Conservation (phyloP, 1,140 invertebrate genomes). For the Temnothorax curvispinosus region DNA sequence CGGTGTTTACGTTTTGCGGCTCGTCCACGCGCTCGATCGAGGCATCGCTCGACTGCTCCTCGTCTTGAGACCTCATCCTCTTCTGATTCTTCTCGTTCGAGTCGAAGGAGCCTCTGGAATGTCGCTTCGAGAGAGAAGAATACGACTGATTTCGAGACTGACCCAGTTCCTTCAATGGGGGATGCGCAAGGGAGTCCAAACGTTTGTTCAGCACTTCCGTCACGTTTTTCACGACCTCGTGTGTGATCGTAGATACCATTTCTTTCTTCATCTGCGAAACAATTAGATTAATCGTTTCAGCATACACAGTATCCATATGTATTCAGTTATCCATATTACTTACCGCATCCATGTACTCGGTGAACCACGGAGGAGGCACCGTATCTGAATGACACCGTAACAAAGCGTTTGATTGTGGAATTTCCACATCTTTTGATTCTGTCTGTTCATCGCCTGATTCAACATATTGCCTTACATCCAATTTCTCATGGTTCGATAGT, state of each 20-base stretch:
- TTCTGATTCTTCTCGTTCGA: constrained; percentile 14
- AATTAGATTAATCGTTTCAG: neutral
- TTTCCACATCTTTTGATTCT: neutral
- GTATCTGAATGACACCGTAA: neutral
- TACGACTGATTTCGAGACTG: neutral
- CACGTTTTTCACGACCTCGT: neutral
- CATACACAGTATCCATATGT: neutral
- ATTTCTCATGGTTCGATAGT: neutral
- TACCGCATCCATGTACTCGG: constrained; percentile 64
- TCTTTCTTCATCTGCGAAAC: constrained; percentile 38
- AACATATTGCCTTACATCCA: neutral
- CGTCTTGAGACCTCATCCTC: constrained; percentile 11
- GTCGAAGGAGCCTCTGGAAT: neutral
- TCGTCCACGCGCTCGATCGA: constrained; percentile 11
- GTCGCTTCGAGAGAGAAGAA: neutral
- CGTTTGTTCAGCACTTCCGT: neutral
- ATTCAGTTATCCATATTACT: neutral
- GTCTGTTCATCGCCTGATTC: neutral
- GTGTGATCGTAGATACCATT: constrained; percentile 11
- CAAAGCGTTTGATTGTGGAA: neutral
- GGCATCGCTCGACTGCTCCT: constrained; percentile 18
- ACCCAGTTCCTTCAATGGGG: neutral
- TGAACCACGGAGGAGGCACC: constrained; percentile 58
- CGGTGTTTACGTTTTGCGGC: neutral
- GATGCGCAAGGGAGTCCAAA: neutral